Percentiles rank a stretch among this genome's conserved stretches.
Conservation (phyloP, 2,888 invertebrate genomes). For the Beris chalybata region DNA sequence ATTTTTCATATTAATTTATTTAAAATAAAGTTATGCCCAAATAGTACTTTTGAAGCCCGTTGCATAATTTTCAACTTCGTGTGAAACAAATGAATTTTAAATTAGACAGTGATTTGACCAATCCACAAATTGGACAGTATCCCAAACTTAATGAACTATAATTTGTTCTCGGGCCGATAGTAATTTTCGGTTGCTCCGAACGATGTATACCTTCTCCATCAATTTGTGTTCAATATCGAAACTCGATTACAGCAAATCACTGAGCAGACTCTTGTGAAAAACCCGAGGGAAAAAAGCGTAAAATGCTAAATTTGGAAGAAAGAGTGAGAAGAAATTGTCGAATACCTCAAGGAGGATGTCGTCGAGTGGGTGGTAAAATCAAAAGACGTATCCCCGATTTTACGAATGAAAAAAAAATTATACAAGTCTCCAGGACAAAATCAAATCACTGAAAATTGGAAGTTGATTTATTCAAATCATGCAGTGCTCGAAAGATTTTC, state of each 20-base stretch:
- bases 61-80: no score
- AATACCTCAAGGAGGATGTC: neutral
- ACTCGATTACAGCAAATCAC: slow-evolving; percentile 22
- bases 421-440: slow-evolving; percentile 31
- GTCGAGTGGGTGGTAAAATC: neutral
- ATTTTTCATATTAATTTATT: no score
- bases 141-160: slow-evolving; percentile 6
- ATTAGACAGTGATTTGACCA: neutral
- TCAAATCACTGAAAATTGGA: slow-evolving; percentile 42
- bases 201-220: slow-evolving; percentile 5
- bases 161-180: slow-evolving; percentile 13
- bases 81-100: no score
- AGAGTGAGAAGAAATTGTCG: neutral
- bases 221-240: slow-evolving; percentile 25
- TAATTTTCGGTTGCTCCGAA: slow-evolving; percentile 4
- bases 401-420: neutral
- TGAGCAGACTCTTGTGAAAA: neutral
- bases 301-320: no score
- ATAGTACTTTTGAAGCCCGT: no score
- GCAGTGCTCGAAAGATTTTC: slow-evolving; percentile 37
- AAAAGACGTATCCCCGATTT: neutral
- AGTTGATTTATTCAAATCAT: slow-evolving; percentile 44
- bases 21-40: no score
- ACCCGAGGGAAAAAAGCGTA: no score
- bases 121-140: neutral